Base-by-base conservation (phyloP, 2,888 invertebrate genomes). In the Noctua fimbriata region DNA sequence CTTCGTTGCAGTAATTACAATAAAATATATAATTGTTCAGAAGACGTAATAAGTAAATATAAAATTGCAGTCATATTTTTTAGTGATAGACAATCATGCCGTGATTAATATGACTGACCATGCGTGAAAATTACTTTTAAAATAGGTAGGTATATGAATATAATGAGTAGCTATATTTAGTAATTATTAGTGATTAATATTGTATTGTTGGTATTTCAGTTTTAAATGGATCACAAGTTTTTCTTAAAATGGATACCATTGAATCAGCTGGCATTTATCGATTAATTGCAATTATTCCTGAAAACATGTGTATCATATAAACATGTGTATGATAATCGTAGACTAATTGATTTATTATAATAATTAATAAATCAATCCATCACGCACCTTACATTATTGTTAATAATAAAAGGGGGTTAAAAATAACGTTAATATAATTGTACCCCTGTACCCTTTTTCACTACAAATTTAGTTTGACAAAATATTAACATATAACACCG, bases 71-170 rank as follows among this genome's bases (percentile, higher is more conserved):
- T 47, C 28, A 21, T 65, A 32, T 73, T 47, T 78, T 74, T 52
- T 32, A 36, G 18, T 36, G 41, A 24, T 58, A 24, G 9, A 9
- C 28, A 44, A n/a, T n/a, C 14, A 41, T 73, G 49, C 18, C 78
- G 69, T 83, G 69, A 65, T 83, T 52, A 58, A 52, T 49, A 32
- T 82, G 69, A 73, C 83, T 83, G 47, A n/a, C 66, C 21, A n/a
- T 63, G n/a, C 18, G 58, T 41, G n/a, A n/a, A n/a, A n/a, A 60
- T 67, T 49, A 60, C 10, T 44, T 79, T 10, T n/a, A 16, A 44
- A n/a, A 44, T 66, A 66, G 2, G 9, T 41, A 41, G 12, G 24
- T 44, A 14, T 14, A 10, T 36, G 10, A 58, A 36, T 76, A 66
- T n/a, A 77, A 55, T 55, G 32, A 32, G 16, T 9, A 24, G n/a